Conservation (phyloP, 2,888 invertebrate genomes). For the Chalcosyrphus nemorum region DNA sequence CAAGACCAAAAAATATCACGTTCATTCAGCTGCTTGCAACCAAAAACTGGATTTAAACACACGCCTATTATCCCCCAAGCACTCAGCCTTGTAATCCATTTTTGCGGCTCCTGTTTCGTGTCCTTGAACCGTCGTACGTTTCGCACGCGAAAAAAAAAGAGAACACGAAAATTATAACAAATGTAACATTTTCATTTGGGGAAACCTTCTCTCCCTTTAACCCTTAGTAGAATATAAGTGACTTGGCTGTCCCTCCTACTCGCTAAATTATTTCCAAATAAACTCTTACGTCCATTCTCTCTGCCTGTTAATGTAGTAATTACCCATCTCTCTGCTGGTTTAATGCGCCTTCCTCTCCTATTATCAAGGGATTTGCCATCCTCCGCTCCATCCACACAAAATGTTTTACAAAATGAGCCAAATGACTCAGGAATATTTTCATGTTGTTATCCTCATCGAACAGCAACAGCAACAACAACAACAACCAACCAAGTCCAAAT, state of each 20-base stretch:
- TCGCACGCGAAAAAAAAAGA: not conserved
- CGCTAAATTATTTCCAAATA: slow-evolving; percentile 36
- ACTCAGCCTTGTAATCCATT: too few relatives aligned
- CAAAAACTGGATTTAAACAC: not conserved
- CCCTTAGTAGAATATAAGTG: not conserved
- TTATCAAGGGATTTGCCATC: slow-evolving; percentile 43
- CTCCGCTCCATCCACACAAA: slow-evolving; percentile 18
- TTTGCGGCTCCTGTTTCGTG: not conserved
- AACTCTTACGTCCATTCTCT: slow-evolving; percentile 7
- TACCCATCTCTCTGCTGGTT: slow-evolving; percentile 30
- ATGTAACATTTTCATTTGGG: not conserved
- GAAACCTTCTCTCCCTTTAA: not conserved
- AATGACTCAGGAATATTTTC: slow-evolving; percentile 33
- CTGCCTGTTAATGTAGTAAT: slow-evolving; percentile 42
- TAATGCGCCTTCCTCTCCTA: slow-evolving; percentile 38
- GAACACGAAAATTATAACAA: not conserved
- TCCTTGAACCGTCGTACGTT: not conserved
- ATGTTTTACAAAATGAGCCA: slow-evolving; percentile 42
- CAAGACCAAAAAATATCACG: too few relatives aligned
- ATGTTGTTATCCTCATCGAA: not conserved
- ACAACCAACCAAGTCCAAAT: slow-evolving; percentile 4
- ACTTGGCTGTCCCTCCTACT: not conserved
- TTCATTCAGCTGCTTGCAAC: too few relatives aligned
- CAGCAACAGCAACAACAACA: slow-evolving; percentile 3
- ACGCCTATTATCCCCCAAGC: too few relatives aligned